Conservation (phyloP, 2,888 invertebrate species). For the Tuta absoluta region DNA sequence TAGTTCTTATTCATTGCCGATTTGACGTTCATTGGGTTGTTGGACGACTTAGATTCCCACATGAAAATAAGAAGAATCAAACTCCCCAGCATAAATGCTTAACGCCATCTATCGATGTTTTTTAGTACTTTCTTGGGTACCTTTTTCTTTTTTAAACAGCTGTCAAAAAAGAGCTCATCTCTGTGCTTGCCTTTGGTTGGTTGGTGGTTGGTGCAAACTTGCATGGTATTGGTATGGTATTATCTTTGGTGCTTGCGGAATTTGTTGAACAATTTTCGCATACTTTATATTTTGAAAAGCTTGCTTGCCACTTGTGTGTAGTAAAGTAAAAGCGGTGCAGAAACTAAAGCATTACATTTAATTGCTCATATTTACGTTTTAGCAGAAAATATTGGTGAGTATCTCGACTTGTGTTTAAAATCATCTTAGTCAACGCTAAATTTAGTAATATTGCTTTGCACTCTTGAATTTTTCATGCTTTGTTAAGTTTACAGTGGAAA, state of each 20-base stretch:
- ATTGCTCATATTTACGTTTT: neutral
- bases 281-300: neutral
- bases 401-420: neutral
- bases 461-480: neutral
- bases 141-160: too few relatives aligned
- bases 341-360: neutral
- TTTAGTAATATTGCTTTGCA: constrained; percentile 17
- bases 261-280: constrained; percentile 4
- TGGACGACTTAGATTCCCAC: too few relatives aligned
- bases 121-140: too few relatives aligned
- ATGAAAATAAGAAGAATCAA: too few relatives aligned
- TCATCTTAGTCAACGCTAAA: constrained; percentile 18
- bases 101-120: too few relatives aligned
- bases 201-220: too few relatives aligned
- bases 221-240: too few relatives aligned
- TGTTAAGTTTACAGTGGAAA: neutral
- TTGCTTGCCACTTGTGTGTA: neutral
- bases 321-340: neutral
- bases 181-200: too few relatives aligned
- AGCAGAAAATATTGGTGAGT: neutral
- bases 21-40: too few relatives aligned
- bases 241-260: neutral
- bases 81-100: too few relatives aligned
- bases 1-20: too few relatives aligned
- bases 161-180: too few relatives aligned